phyloP scores from a whole-genome alignment of 2,113 vertebrate species.

The Coptodon bakossiorum region DNA sequence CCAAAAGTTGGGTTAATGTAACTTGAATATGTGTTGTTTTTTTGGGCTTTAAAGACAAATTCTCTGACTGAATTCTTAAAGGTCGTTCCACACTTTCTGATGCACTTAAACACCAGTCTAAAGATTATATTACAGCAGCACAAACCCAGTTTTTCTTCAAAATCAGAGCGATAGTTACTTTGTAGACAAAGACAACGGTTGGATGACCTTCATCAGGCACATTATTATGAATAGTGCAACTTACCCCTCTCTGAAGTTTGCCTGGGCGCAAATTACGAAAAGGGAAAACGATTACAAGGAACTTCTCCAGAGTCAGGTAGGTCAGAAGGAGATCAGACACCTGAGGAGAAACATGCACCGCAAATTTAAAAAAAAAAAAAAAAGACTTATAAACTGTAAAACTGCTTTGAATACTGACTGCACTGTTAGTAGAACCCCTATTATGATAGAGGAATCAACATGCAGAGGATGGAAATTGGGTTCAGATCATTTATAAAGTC shows the following conservation, averaged over 20 bases:
- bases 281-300: slow-evolving; percentile 81
- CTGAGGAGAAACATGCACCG: not conserved
- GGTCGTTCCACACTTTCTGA: no score
- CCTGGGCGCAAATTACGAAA: slow-evolving; percentile 75
- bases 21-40: no score
- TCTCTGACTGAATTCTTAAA: no score
- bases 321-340: slow-evolving; percentile 79
- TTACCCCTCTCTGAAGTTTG: slow-evolving; percentile 69
- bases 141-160: no score
- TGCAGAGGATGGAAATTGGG: not conserved
- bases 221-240: not conserved
- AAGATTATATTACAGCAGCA: no score
- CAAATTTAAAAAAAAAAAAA: no score
- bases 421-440: not conserved
- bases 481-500: not conserved
- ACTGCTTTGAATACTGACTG: not conserved
- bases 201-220: not conserved
- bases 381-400: not conserved
- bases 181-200: no score
- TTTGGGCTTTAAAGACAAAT: no score
- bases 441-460: not conserved
- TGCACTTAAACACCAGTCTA: no score
- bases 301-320: slow-evolving; percentile 82
- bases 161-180: no score
- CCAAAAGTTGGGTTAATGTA: no score